A percentile compares a stretch with the other conserved stretches of the same genome.
Evolutionary conservation across 2,888 invertebrate species (phyloP).

Genomic region (Tuberolachnus salignus): DNA sequence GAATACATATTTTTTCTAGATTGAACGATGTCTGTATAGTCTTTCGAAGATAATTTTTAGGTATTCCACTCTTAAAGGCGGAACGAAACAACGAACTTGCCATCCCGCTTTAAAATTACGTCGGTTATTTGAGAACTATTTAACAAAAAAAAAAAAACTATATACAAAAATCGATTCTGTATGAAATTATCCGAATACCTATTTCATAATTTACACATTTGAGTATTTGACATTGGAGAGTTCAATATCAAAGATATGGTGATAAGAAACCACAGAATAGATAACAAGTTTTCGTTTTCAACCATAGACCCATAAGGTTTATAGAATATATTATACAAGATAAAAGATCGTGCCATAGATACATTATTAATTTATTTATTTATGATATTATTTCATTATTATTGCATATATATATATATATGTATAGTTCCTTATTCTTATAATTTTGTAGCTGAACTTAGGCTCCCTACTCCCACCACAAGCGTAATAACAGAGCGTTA

Average conservation of each 20-base stretch:
- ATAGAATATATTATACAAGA: not conserved
- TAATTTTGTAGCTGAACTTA: no score
- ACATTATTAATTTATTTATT: no score
- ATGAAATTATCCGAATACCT: not conserved
- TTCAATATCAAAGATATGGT: conserved; percentile 29
- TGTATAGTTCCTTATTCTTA: no score
- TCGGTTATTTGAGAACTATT: not conserved
- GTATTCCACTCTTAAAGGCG: conserved; percentile 36
- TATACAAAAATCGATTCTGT: not conserved
- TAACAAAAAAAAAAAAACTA: not conserved
- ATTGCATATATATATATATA: no score
- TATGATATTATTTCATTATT: no score
- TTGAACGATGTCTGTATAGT: conserved; percentile 23
- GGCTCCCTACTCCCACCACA: no score
- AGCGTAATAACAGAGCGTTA: no score
- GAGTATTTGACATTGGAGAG: conserved; percentile 53
- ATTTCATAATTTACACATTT: not conserved
- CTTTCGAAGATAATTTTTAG: conserved; percentile 37
- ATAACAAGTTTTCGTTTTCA: not conserved
- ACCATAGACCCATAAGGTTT: no score
- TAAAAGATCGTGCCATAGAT: no score
- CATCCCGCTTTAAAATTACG: conserved; percentile 9
- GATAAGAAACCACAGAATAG: conserved; percentile 5
- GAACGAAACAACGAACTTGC: conserved; percentile 45
- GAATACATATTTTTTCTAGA: conserved; percentile 56